Conservation (phyloP, 2,797 vertebrate species). For the Anguilla marmorata region DNA sequence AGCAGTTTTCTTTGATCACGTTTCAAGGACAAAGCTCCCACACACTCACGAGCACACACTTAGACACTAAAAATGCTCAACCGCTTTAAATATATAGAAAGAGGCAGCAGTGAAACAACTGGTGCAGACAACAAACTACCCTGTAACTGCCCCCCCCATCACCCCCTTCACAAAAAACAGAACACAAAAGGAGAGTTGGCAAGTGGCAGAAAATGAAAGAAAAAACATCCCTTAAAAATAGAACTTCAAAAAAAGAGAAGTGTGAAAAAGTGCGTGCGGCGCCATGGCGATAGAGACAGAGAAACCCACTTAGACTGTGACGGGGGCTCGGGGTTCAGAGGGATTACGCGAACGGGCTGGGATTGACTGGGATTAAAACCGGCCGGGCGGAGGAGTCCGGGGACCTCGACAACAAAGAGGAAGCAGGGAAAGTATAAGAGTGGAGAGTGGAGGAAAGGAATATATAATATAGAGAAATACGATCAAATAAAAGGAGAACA, state of each 20-base stretch:
- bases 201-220: constrained; percentile 31
- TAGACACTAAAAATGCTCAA: neutral
- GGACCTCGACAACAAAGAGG: constrained; percentile 21
- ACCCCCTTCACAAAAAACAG: constrained; percentile 18
- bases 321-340: neutral
- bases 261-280: constrained; percentile 58
- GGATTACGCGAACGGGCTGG: neutral
- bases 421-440: constrained; percentile 31
- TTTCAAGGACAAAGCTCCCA: neutral
- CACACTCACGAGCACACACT: neutral
- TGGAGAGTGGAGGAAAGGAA: constrained; percentile 32
- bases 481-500: constrained; percentile 33
- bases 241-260: constrained; percentile 70
- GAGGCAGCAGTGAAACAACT: neutral
- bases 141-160: neutral
- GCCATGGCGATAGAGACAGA: neutral
- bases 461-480: constrained; percentile 40
- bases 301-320: neutral
- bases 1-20: neutral
- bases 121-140: constrained; percentile 5
- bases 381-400: neutral
- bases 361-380: constrained; percentile 22
- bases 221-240: constrained; percentile 64
- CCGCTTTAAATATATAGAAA: neutral
- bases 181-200: constrained; percentile 29